Base-by-base conservation (phyloP, 2,113 vertebrate species). In the Grammomys surdaster region DNA sequence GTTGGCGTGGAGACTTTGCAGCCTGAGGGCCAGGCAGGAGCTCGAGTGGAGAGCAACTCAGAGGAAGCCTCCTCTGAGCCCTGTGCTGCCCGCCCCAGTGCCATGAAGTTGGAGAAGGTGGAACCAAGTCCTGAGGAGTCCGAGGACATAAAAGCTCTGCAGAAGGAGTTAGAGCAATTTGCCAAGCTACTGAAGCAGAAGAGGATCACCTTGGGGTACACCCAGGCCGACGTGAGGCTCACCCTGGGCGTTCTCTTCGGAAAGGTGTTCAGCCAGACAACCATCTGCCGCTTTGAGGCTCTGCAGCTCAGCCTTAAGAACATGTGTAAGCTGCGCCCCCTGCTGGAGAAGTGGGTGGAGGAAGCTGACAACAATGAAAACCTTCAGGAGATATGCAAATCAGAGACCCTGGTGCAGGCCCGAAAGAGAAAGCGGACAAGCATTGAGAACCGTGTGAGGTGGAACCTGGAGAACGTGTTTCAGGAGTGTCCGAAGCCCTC, bases 121-220 rank as follows among this genome's bases (percentile, higher is more conserved):
- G 96, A 97, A 46, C 94, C 77, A 3, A 96, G 17, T 75, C 17
- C 93, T 0, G 97, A 98, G 85, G 97, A 98, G 96, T 93, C 89
- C 11, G 81, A 99, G 98, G 99, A 99, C 94, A 98, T 97, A 33
- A 96, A 92, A 58, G 98, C 72, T 98, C 98, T 91, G 98, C 98
- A 99, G 93, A 97, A 97, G 85, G 98, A 98, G 51, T 96, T 98
- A 0, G 98, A 99, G 93, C 98, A 99, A 96, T 99, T 99, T 82
- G 99, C 99, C 28, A 99, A 99, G 95, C 98, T 99, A 80, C 97
- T 99, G 86, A 99, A 99, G 84, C 99, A 99, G 97, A 99, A 99
- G 96, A 98, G 99, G 91, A 99, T 99, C 65, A 99, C 99, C 0
- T 93, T 99, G 92, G 99, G 99, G 20, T 99, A 99, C 65, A 99